A percentile compares a stretch with the other conserved stretches of the same genome.
These are phyloP conservation scores for Nothura maculosa DNA, from an alignment of 2,797 vertebrate species.

Conservation along the genomic window DNA sequence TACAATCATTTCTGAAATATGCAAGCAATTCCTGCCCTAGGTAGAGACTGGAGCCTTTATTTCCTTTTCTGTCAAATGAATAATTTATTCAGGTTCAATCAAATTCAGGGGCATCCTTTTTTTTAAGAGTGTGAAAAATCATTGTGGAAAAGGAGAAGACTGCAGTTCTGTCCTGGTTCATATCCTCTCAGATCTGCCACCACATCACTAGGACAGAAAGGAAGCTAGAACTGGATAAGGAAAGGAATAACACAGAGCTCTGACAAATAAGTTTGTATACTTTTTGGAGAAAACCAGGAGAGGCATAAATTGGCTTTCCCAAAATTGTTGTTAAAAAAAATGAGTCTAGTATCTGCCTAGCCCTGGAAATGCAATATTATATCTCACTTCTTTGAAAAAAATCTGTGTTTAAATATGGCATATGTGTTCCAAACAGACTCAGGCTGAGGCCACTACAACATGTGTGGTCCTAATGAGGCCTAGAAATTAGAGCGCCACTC, in stretches of 20 bases:
- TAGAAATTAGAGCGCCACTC: neutral
- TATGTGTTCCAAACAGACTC: neutral
- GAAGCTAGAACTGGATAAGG: neutral
- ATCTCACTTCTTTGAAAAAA: neutral
- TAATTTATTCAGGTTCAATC: neutral
- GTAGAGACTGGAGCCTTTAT: neutral
- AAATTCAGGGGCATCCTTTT: neutral
- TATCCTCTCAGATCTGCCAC: neutral
- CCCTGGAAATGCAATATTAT: neutral
- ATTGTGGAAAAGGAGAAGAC: neutral
- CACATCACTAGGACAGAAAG: too few species aligned
- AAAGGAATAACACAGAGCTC: neutral
- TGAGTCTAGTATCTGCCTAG: neutral
- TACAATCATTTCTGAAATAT: neutral
- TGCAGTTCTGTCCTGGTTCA: neutral
- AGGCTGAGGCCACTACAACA: neutral
- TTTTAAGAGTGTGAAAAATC: neutral
- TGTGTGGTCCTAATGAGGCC: neutral
- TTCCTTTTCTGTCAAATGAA: neutral
- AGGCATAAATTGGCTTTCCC: neutral
- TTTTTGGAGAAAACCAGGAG: neutral
- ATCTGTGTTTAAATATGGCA: neutral
- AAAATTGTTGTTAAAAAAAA: neutral
- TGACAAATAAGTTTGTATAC: neutral
- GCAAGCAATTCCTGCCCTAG: neutral